A percentile compares a stretch with the other conserved stretches of the same genome.
These are phyloP conservation scores for Cotesia glomerata DNA, from an alignment of 1,140 invertebrate genomes.

Conservation along the genomic window DNA sequence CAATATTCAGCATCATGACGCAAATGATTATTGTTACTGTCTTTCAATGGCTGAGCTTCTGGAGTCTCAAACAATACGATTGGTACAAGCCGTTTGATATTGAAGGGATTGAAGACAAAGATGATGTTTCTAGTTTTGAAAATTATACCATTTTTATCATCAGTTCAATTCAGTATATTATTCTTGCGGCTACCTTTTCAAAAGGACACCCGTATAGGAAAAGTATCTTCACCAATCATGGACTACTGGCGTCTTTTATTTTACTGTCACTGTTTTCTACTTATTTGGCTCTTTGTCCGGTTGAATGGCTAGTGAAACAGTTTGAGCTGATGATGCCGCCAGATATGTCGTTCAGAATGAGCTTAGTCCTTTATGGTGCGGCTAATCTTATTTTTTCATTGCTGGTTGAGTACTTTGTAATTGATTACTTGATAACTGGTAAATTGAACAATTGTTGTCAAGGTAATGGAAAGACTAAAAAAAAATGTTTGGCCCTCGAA, in stretches of 20 bases:
- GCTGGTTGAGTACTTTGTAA: slow-evolving; percentile 66
- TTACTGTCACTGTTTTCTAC: slow-evolving; percentile 61
- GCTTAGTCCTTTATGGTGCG: slow-evolving; percentile 64
- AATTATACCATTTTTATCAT: slow-evolving; percentile 85
- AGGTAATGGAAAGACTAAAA: slow-evolving; percentile 66
- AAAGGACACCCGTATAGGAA: slow-evolving; percentile 82
- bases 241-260: slow-evolving; percentile 61
- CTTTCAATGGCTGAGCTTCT: slow-evolving; percentile 59
- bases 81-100: slow-evolving; percentile 68
- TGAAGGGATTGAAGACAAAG: slow-evolving; percentile 59
- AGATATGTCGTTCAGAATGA: slow-evolving; percentile 55
- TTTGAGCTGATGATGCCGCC: slow-evolving; percentile 61
- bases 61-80: slow-evolving; percentile 59
- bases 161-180: slow-evolving; percentile 89
- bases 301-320: slow-evolving; percentile 47
- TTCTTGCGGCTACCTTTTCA: slow-evolving; percentile 87
- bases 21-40: slow-evolving; percentile 62
- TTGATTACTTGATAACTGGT: slow-evolving; percentile 67
- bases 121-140: slow-evolving; percentile 71
- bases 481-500: slow-evolving; percentile 69
- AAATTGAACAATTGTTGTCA: slow-evolving; percentile 65
- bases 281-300: slow-evolving; percentile 63
- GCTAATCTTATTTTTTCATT: slow-evolving; percentile 65
- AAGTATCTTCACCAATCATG: slow-evolving; percentile 70
- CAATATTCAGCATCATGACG: slow-evolving; percentile 66